Evolutionary conservation across 2,888 invertebrate species (phyloP), one percentile per base, ranked within the genome.

Genomic region (Asteroscopus sphinx): DNA sequence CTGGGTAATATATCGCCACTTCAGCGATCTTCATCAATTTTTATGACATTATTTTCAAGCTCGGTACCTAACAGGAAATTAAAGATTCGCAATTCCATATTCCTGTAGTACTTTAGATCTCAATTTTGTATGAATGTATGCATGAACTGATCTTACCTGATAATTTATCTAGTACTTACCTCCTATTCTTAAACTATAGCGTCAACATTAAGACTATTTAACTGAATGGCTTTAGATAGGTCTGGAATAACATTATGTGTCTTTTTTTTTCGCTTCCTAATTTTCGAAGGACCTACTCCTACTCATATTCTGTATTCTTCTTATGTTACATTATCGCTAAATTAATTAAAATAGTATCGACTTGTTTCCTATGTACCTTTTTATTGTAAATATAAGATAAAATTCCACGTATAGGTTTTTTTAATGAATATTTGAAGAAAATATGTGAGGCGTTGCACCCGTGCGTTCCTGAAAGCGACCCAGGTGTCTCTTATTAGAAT

Each of bases 21-120:
- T n/a, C n/a, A n/a, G n/a, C n/a, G n/a, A n/a, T n/a, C n/a, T 1
- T 51, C 35, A 30, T 3, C 1, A 21, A 21, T 6, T 6, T 21
- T 21, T 21, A 21, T 4, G 2, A 3, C 4, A 6, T 4, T 21
- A 0, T 21, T 21, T 21, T 6, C 21, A n/a, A 3, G 3, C 11
- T 15, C 9, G 5, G 5, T 28, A 9, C 1, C 6, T 11, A n/a
- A n/a, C 8, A 2, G 25, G 48, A 55, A 61, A 51, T 68, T 66
- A 72, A 56, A 64, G 72, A 72, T 80, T 74, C 67, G 58, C 70
- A 74, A 73, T 61, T 65, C 70, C 61, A 54, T 51, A 35, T 64
- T 68, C 76, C 63, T 54, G 63, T 85, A 80, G 83, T 65, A 57
- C 46, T 32, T 61, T 74, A 81, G 76, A 75, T 71, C 70, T 73